These are phyloP conservation scores for Luffia ferchaultella DNA, from an alignment of 2,888 invertebrate species.

Conservation along the genomic window DNA sequence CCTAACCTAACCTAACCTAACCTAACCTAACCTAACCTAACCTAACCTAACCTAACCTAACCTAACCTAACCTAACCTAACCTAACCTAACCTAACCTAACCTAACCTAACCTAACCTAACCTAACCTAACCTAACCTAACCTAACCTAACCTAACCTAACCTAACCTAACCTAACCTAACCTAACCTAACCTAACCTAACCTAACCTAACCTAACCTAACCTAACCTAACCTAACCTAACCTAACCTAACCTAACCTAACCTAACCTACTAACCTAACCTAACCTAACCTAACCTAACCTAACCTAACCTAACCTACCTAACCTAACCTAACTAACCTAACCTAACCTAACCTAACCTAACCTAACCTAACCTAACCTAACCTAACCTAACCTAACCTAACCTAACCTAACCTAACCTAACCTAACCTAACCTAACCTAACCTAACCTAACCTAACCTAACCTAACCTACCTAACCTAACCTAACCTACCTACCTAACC, in stretches of 20 bases:
- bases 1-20: constrained; percentile 11
- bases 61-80: constrained; percentile 18
- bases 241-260: constrained; percentile 8
- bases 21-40: constrained; percentile 17
- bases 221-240: constrained; percentile 8
- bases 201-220: constrained; percentile 7
- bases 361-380: constrained; percentile 14
- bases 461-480: constrained; percentile 9
- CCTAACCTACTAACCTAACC: constrained; percentile 8
- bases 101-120: constrained; percentile 9
- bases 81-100: constrained; percentile 12
- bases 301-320: constrained; percentile 14
- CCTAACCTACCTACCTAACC: constrained; percentile 10
- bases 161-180: constrained; percentile 12
- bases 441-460: constrained; percentile 9
- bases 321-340: constrained; percentile 13
- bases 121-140: constrained; percentile 12
- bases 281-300: constrained; percentile 10
- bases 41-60: constrained; percentile 19
- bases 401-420: constrained; percentile 15
- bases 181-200: constrained; percentile 7
- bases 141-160: constrained; percentile 12
- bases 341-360: constrained; percentile 13
- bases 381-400: constrained; percentile 15
- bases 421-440: constrained; percentile 13